Base-by-base conservation (phyloP, 2,888 invertebrate genomes). In the Tachina fera region DNA sequence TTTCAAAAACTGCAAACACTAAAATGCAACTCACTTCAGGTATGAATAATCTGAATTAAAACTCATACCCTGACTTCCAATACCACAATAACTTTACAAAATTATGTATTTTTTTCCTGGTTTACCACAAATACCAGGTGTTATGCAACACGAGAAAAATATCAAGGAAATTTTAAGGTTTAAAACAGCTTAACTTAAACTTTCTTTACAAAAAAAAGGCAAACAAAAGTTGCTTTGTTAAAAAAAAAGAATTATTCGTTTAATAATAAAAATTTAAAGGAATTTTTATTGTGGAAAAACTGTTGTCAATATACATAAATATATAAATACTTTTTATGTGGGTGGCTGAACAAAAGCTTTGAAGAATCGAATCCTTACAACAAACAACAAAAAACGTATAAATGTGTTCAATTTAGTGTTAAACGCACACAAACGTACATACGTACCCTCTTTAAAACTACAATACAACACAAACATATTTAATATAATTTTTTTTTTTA, bases 321-420 rank as follows among this genome's bases (percentile, higher is more conserved):
- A 2, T 31, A 22, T 3, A 13, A n/a, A 8, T 16, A 3, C 22
- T 60, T 9, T 60, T 47, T 13, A 51, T 68, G 51, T 68, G 65
- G 49, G 45, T 49, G 47, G 74, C 71, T 58, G 56, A 70, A 72
- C 74, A 61, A 74, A 67, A 56, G 51, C 53, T n/a, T 13, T 8
- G 31, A 16, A 43, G 60, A 84, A 81, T 72, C 61, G 53, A 49
- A 77, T 75, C 75, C 79, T 65, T 16, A 51, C 60, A 74, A 74
- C 53, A 53, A 41, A 68, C 51, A 68, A 31, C 31, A 31, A 63
- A 47, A 49, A 13, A 16, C 16, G 65, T 58, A 72, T 67, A 79
- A 71, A 79, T 76, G 86, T 86, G 80, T 72, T 86, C 83, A 80
- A 86, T 86, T 86, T 83, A 83, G 71, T 83, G 83, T 83, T 79